Evolutionary conservation across 2,888 invertebrate genomes (phyloP).

Genomic region (Thymelicus sylvestris): DNA sequence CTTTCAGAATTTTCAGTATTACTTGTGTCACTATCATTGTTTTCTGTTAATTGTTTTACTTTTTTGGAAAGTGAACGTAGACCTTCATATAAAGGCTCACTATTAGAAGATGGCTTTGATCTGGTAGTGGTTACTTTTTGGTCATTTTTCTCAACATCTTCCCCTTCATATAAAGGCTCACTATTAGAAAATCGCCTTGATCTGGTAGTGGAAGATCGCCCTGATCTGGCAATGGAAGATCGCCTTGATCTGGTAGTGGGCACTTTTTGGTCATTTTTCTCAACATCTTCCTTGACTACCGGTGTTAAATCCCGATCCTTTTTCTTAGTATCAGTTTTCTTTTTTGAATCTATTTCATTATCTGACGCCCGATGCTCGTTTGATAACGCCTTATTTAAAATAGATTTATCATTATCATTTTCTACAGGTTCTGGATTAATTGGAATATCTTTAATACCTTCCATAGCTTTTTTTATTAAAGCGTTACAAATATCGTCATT

Average conservation of each 20-base stretch:
- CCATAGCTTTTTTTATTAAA: conserved; percentile 77
- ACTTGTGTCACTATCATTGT: conserved; percentile 37
- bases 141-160: conserved; percentile 23
- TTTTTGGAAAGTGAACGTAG: conserved; percentile 25
- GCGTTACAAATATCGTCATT: conserved; percentile 80
- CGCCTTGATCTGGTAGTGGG: too few relatives aligned
- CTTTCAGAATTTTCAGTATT: conserved; percentile 37
- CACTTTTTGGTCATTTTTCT: too few relatives aligned
- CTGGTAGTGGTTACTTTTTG: too few relatives aligned
- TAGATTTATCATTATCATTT: conserved; percentile 43
- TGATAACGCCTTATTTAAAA: conserved; percentile 5
- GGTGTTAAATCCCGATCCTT: conserved; percentile 16
- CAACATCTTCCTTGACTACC: conserved; percentile 41
- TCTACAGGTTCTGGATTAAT: conserved; percentile 46
- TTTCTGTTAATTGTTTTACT: conserved; percentile 15
- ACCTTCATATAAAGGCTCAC: conserved; percentile 39
- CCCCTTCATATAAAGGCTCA: conserved; percentile 40
- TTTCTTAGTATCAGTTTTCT: conserved; percentile 7
- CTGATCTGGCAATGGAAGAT: too few relatives aligned
- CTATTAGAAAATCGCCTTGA: conserved; percentile 24
- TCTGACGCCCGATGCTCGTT: background rate
- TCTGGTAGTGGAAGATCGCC: too few relatives aligned
- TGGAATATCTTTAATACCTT: conserved; percentile 66
- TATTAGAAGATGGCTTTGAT: conserved; percentile 21
- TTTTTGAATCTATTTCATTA: conserved; percentile 22